Conservation (phyloP, 2,888 invertebrate genomes). For the Philonicus albiceps region DNA sequence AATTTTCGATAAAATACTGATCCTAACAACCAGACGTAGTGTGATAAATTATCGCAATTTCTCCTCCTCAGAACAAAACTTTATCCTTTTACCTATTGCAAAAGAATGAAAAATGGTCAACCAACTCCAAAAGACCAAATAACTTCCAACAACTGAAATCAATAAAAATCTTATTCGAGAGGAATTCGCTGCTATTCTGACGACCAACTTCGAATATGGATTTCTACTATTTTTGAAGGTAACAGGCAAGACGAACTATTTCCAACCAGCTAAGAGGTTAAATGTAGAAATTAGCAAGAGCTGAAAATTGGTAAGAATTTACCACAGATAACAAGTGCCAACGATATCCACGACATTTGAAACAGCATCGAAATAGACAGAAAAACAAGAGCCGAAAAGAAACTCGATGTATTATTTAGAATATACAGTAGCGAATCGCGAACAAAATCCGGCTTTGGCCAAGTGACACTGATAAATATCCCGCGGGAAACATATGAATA, state of each 20-base stretch:
- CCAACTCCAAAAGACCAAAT: not conserved
- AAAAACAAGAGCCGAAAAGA: not conserved
- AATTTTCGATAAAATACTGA: too few relatives aligned
- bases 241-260: constrained; percentile 13
- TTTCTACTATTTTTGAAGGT: not conserved
- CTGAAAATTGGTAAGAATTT: constrained; percentile 10
- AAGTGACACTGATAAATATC: constrained; percentile 48
- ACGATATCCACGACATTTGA: not conserved
- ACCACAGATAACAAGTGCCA: not conserved
- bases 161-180: constrained; percentile 45
- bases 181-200: constrained; percentile 37
- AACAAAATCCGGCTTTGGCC: not conserved
- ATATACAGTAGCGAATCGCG: not conserved
- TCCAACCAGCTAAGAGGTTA: not conserved
- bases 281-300: constrained; percentile 14
- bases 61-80: not conserved
- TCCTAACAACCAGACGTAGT: too few relatives aligned
- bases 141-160: constrained; percentile 37
- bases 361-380: not conserved
- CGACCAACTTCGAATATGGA: not conserved
- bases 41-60: too few relatives aligned
- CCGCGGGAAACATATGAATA: constrained; percentile 46
- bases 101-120: not conserved
- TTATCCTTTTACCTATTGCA: not conserved
- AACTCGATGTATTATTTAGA: constrained; percentile 25